These are phyloP conservation scores for Digitonthophagus gazella DNA, from an alignment of 2,888 invertebrate species.

Conservation along the genomic window DNA sequence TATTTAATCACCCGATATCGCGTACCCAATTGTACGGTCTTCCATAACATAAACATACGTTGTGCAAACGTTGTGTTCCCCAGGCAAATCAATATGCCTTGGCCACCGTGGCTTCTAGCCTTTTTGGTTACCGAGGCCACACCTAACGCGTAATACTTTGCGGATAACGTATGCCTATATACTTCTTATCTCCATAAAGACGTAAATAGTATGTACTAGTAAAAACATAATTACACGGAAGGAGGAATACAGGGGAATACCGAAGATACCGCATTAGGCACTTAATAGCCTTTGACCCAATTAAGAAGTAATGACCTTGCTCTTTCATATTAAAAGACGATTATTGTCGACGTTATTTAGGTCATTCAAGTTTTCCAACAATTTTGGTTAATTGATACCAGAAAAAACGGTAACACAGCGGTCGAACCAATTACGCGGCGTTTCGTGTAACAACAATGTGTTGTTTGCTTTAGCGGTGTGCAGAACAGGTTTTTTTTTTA, in stretches of 20 bases:
- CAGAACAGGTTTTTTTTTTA: not conserved
- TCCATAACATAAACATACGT: not conserved
- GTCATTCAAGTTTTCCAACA: not conserved
- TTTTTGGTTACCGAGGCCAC: not conserved
- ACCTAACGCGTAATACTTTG: not conserved
- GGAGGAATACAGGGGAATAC: not conserved
- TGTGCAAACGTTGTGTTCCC: not conserved
- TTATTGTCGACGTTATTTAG: not conserved
- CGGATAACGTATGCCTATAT: not conserved
- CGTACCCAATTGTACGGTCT: not conserved
- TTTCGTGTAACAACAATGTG: not conserved
- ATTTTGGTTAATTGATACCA: not conserved
- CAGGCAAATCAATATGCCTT: not conserved
- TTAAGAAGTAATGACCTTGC: not conserved
- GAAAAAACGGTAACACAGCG: no score
- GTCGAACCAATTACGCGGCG: no score
- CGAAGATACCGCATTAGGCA: no score
- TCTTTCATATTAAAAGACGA: not conserved
- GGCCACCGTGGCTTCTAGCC: not conserved
- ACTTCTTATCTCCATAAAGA: no score
- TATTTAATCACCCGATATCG: conserved; percentile 8
- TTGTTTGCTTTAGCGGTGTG: not conserved
- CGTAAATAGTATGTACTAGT: no score
- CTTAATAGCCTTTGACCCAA: no score
- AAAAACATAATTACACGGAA: not conserved